Evolutionary conservation across 2,797 vertebrate species (phyloP), one percentile per base, ranked within the genome.

Genomic region (Intellagama lesueurii): DNA sequence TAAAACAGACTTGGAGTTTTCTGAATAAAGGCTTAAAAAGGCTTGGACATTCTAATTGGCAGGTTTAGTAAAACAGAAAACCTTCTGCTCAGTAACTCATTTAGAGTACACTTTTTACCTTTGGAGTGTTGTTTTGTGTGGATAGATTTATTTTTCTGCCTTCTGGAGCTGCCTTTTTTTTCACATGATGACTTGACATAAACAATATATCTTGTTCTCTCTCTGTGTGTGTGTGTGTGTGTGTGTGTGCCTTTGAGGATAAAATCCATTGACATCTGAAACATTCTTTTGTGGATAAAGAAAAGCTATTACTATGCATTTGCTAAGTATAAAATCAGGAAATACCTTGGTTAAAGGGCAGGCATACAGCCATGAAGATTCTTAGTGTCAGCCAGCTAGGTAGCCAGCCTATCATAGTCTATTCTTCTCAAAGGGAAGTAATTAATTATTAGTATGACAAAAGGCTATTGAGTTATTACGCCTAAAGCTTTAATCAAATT

Each of bases 401-500:
- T 69, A 83, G 49, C 56, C 72, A 83, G 49, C 40, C 72, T 12
- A 78, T 83, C 60, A 83, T 30, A 26, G 68, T 64, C 35, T 64
- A 69, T 19, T 44, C 60, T 88, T 52, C 40, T 77, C 40, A 35
- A 76, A 75, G 52, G 81, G 40, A 88, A 69, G 60, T 68, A 88
- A 88, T 83, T 87, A 79, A 73, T 90, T 91, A 88, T 93, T 93
- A 94, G 82, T 16, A 87, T 83, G 92, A 86, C 30, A 89, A 92
- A 94, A 70, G 82, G 85, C 81, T 83, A 93, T 49, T 93, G 92
- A 92, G 90, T 92, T 85, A 60, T 86, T 93, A 72, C 81, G 88
- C 79, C 91, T 91, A 87, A 89, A 66, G 80, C 75, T 94, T 91
- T 95, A 86, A 93, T 94, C 83, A 93, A 92, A 91, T 30, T 66